Evolutionary conservation across 2,797 vertebrate genomes (phyloP), one percentile per base, ranked within the genome.

Genomic region (Danio jaintianensis): DNA sequence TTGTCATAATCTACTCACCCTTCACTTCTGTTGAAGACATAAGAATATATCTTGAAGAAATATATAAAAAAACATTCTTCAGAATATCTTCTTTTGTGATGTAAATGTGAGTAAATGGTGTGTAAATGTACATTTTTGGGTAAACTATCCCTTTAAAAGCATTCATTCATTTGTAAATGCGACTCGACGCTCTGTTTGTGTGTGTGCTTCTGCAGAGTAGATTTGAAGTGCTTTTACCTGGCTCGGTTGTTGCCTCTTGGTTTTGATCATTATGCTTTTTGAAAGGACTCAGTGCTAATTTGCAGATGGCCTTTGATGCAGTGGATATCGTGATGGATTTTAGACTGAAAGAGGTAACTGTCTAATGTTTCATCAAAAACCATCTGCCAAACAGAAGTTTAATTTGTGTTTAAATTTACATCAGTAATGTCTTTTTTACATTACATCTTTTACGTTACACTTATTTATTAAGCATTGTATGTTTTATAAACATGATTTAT

Each of bases 91-190:
- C 29, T 29, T 29, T 29, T 29, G 29, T 29, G 29, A 29, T 29
- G 29, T 29, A 29, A 29, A 3, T 29, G 29, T 29, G 29, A 29
- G 29, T 29, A 29, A 29, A 29, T 29, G 29, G 29, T 29, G 29
- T 29, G 29, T 29, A 29, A 3, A 29, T 29, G 29, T 29, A 29
- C 29, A 29, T 29, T 29, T 29, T 29, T 29, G 29, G 29, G 29
- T 29, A 29, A 29, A 29, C 29, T 29, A 29, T 29, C 29, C 29
- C 29, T 29, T 29, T 29, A 29, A 29, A 29, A 15, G 13, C 22
- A 43, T 81, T 50, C 29, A 47, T 78, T 68, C 73, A 81, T 82
- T 63, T 84, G 83, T 86, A 82, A 86, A 84, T 72, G 52, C 50
- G 0, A 42, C 53, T 58, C 74, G 36, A 47, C 61, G 73, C 76